Evolutionary conservation across 2,113 vertebrate genomes (phyloP).

Genomic region (Salvelinus fontinalis): DNA sequence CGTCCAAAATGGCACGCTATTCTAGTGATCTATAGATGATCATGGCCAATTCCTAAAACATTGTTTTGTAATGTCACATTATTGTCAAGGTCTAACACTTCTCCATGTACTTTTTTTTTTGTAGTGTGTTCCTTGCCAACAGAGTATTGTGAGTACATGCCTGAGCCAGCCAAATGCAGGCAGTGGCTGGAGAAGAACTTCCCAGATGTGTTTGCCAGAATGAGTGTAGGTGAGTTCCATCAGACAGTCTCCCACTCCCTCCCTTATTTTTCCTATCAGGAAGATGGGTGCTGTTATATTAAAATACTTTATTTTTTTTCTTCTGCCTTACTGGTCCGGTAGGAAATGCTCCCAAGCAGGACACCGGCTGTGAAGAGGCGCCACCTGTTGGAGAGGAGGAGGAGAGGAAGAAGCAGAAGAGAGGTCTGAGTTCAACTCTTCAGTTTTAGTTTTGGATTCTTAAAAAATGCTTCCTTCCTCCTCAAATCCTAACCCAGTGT

Average conservation of each 20-base stretch:
- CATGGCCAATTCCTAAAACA: not conserved
- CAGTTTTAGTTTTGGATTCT: not conserved
- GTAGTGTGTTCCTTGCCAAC: slow-evolving; percentile 80
- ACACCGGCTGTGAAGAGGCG: slow-evolving; percentile 81
- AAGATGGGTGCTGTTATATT: not conserved
- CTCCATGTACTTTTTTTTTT: slow-evolving; percentile 9
- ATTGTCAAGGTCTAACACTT: not conserved
- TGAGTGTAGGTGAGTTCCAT: slow-evolving; percentile 88
- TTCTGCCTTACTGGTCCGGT: slow-evolving; percentile 47
- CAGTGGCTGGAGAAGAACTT: slow-evolving; percentile 99
- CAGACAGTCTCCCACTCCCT: not conserved
- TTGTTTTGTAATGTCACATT: not conserved
- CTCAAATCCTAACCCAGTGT: not conserved
- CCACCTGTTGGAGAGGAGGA: slow-evolving; percentile 88
- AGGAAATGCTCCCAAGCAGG: slow-evolving; percentile 88
- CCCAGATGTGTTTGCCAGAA: slow-evolving; percentile 93
- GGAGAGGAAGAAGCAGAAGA: slow-evolving; percentile 98
- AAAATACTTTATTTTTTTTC: not conserved
- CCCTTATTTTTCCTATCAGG: not conserved
- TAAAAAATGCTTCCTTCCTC: not conserved
- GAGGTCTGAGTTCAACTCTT: slow-evolving; percentile 75
- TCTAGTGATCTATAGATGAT: not conserved
- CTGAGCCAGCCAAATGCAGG: slow-evolving; percentile 95
- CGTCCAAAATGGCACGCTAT: not conserved
- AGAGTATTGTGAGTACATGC: slow-evolving; percentile 99